Evolutionary conservation across 2,797 vertebrate species (phyloP), one percentile per base, ranked within the genome.

Genomic region (Anabacerthia variegaticeps): DNA sequence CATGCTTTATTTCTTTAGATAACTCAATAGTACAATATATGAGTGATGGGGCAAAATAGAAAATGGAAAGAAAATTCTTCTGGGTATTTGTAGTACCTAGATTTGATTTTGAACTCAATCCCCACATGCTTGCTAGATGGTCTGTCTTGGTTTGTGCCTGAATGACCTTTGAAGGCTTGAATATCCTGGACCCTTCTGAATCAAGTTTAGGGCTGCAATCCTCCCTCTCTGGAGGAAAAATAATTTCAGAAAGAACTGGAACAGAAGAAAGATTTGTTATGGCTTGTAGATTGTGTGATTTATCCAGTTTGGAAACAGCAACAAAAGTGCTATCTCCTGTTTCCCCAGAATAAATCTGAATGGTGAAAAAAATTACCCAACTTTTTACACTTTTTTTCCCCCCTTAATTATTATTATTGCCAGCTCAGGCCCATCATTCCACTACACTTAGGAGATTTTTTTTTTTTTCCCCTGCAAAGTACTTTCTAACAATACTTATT

Each of bases 61-160:
- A 95, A 96, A 93, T 92, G 83, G 95, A 95, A 96, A 93, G 88
- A 95, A 94, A 95, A 96, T 93, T 95, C 95, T 96, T 93, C 85
- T 92, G 95, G 88, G 95, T 91, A 85, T 95, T 92, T 93, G 91
- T 90, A 86, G 82, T 93, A 90, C 52, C 56, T 76, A 94, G 83
- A 86, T 95, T 96, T 95, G 79, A 95, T 95, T 96, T 88, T 32
- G 52, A 93, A 79, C 77, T 91, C 77, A 69, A 56, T 93, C 66
- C 82, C 55, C 37, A 0, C 46, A 39, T 61, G 71, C 52, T 88
- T 93, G 73, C 74, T 90, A 51, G 74, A 93, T 87, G 80, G 88
- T 93, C 88, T 90, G 90, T 93, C 96, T 96, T 90, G 93, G 80
- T 84, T 92, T 96, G 71, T 85, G 71, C 91, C 86, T 95, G 77